Conservation (phyloP, 2,113 vertebrate genomes). For the Rattus norvegicus region GRCr8 NC_086032.1:72707501-72708000, state of each 20-base stretch:
- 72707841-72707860: background rate
- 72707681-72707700: background rate
- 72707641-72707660: background rate
- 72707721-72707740: background rate
- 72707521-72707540: background rate
- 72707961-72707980: fast-evolving
- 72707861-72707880: background rate
- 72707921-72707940: background rate
- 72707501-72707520: background rate
- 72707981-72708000: background rate
- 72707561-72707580: background rate
- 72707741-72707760: background rate
- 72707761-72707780: background rate
- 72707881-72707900: background rate
- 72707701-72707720: background rate
- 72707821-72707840: background rate
- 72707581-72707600: background rate
- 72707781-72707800: background rate
- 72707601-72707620: background rate
- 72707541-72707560: background rate
- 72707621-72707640: background rate
- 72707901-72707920: background rate
- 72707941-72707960: background rate
- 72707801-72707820: background rate
- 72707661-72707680: background rate